A percentile compares a stretch with the other conserved stretches of the same genome.
phyloP scores from a whole-genome alignment of 1,140 invertebrate genomes.

The Reticulitermes speratus region DNA sequence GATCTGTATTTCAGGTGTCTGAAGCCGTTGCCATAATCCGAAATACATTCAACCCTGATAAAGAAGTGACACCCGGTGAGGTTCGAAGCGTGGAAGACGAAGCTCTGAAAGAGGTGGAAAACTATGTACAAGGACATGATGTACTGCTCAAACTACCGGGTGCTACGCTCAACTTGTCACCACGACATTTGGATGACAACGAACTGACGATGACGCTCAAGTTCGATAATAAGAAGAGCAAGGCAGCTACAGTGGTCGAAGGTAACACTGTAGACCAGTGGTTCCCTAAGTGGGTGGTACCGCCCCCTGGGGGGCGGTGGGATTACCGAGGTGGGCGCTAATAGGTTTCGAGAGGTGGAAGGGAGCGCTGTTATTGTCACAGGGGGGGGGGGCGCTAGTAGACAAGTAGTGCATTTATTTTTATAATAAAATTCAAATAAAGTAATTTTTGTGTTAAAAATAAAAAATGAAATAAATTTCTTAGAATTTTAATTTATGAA shows the following conservation, averaged over 20 bases:
- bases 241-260: not conserved
- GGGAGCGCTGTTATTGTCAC: too few relatives aligned
- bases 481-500: too few relatives aligned
- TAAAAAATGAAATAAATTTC: too few relatives aligned
- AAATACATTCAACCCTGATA: conserved; percentile 53
- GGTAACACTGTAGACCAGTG: not conserved
- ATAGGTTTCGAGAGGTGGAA: too few relatives aligned
- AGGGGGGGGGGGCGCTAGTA: too few relatives aligned
- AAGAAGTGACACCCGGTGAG: conserved; percentile 44
- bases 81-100: conserved; percentile 55
- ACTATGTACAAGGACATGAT: conserved; percentile 72
- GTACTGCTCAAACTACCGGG: conserved; percentile 69
- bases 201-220: conserved; percentile 70
- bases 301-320: too few relatives aligned
- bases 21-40: conserved; percentile 71
- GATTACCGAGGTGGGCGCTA: too few relatives aligned
- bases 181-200: conserved; percentile 71
- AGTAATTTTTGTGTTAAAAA: too few relatives aligned
- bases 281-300: too few relatives aligned
- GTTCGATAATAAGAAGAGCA: conserved; percentile 47
- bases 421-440: too few relatives aligned
- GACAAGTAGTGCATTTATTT: too few relatives aligned
- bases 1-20: conserved; percentile 54
- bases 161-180: conserved; percentile 69
- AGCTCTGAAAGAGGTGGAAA: conserved; percentile 66